These are phyloP conservation scores for Nemopilema nomurai DNA, from an alignment of 30 jellyfish, hydroid and myxozoan species.

Conservation along the genomic window DNA sequence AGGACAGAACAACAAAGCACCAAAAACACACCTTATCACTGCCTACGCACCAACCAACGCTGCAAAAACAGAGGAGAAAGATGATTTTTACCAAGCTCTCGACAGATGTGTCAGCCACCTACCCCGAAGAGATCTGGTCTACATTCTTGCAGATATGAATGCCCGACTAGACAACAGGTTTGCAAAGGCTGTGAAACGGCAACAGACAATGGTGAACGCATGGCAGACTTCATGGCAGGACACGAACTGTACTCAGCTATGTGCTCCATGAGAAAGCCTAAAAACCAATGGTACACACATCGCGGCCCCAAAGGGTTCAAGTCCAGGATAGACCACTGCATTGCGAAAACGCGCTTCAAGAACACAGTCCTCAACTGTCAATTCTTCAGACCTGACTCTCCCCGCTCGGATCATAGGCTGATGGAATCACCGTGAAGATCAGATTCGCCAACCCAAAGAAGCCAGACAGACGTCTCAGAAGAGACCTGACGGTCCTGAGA, in stretches of 20 bases:
- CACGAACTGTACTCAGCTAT: too few species aligned
- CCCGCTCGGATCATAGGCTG: neutral
- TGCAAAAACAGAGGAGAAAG: neutral
- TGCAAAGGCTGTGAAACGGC: too few species aligned
- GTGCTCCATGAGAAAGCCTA: too few species aligned
- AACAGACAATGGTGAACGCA: too few species aligned
- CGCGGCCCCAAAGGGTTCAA: too few species aligned
- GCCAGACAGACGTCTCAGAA: neutral
- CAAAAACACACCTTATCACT: neutral
- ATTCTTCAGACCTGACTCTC: neutral
- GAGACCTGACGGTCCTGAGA: neutral
- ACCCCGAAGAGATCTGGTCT: neutral
- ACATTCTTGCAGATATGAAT: neutral
- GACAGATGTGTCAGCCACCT: neutral
- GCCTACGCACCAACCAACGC: slow-evolving; percentile 1
- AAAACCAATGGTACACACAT: too few species aligned
- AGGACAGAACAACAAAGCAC: neutral
- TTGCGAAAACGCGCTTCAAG: too few species aligned
- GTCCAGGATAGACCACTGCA: too few species aligned
- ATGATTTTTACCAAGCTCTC: neutral
- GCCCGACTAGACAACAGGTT: too few species aligned
- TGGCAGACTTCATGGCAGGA: too few species aligned
- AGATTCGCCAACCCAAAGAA: neutral
- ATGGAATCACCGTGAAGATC: neutral
- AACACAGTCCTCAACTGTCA: neutral